Evolutionary conservation across 2,797 vertebrate genomes (phyloP), one percentile per base, ranked within the genome.

Genomic region (Coilia nasus): DNA sequence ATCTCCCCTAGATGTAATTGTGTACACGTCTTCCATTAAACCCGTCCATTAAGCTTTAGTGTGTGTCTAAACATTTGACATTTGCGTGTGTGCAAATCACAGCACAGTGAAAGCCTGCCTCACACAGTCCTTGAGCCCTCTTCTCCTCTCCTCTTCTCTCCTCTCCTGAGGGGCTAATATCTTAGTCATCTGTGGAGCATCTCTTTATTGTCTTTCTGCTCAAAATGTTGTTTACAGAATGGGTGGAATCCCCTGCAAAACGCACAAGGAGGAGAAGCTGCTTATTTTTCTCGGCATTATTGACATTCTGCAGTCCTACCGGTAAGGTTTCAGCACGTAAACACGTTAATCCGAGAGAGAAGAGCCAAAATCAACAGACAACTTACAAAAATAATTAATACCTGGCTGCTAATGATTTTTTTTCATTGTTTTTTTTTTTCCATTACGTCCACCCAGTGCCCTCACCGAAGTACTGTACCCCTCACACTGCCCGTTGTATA

Each of bases 211-310:
- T 44, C 62, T 92, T 60, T 87, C 89, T 91, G 89, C 60, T 80
- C 87, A 86, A 9, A 44, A 78, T 78, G 31, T 15, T 86, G 88
- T 15, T 88, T 90, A 84, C 89, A 99, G 98, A 93, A 99, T 99
- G 98, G 98, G 98, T 80, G 98, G 98, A 67, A 99, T 99, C 93
- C 98, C 98, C 88, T 98, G 97, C 84, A 98, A 97, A 93, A 98
- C 96, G 88, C 96, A 98, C 93, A 98, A 95, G 91, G 98, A 98
- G 64, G 98, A 98, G 89, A 98, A 97, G 87, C 93, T 99, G 82
- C 96, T 99, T 90, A 96, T 99, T 85, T 99, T 98, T 92, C 96
- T 99, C 93, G 98, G 98, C 41, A 99, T 99, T 91, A 99, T 99
- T 87, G 98, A 99, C 91, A 98, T 99, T 90, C 95, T 99, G 0